Percentiles rank a stretch among this genome's conserved stretches.
These are phyloP conservation scores for Haliclystus octoradiatus DNA, from an alignment of 30 jellyfish, hydroid and myxozoan species.

Conservation along the genomic window DNA sequence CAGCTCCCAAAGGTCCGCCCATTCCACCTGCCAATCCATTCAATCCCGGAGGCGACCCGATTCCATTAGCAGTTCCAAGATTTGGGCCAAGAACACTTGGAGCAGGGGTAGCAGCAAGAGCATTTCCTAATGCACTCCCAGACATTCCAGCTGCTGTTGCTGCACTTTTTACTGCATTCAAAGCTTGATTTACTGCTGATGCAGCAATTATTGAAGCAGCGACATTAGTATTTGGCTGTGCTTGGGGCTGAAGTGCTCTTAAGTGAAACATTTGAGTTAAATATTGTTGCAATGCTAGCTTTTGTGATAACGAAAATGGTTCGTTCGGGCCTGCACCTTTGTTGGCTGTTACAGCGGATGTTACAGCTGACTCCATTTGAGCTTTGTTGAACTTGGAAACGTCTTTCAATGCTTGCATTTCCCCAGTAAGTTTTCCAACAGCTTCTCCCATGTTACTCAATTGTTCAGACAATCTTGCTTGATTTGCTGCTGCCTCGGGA, in stretches of 20 bases:
- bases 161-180: conserved; percentile 71
- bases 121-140: conserved; percentile 46
- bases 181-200: conserved; percentile 75
- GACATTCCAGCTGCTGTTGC: conserved; percentile 77
- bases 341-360: conserved; percentile 58
- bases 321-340: conserved; percentile 35
- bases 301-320: not conserved
- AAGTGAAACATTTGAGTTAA: not conserved
- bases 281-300: not conserved
- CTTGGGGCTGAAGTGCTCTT: conserved; percentile 10
- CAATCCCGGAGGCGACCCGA: not conserved
- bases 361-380: conserved; percentile 20
- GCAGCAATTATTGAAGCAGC: conserved; percentile 63
- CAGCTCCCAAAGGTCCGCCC: conserved; percentile 49
- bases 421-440: conserved; percentile 58
- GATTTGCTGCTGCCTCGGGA: conserved; percentile 53
- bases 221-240: conserved; percentile 33
- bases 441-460: conserved; percentile 62
- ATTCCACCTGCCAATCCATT: conserved; percentile 30
- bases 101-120: conserved; percentile 22
- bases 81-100: conserved; percentile 43
- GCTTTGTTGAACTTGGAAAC: conserved; percentile 52
- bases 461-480: conserved; percentile 33
- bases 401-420: conserved; percentile 69
- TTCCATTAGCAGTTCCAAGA: conserved; percentile 5